These are phyloP conservation scores for Chrysotoxum bicinctum DNA, from an alignment of 2,888 invertebrate species.

Conservation along the genomic window DNA sequence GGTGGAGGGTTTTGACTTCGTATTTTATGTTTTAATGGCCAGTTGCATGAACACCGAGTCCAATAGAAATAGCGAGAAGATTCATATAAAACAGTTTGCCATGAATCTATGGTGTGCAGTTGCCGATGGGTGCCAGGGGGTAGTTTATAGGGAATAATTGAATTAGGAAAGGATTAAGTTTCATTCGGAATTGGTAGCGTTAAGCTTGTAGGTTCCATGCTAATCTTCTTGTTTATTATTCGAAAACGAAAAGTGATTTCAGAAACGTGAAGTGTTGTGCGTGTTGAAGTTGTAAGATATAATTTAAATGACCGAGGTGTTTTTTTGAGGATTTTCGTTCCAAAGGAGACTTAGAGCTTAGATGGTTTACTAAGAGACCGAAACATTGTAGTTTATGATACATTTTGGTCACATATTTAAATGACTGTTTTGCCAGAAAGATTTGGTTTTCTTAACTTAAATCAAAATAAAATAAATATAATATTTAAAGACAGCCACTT, in stretches of 20 bases:
- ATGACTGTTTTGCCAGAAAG: no score
- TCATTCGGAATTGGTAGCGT: not conserved
- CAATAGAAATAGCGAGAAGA: not conserved
- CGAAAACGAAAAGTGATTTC: not conserved
- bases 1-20: constrained; percentile 8
- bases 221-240: not conserved
- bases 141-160: constrained; percentile 59
- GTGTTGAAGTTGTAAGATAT: not conserved
- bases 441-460: no score
- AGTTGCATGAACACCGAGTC: constrained; percentile 17
- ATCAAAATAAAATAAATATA: no score
- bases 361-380: no score
- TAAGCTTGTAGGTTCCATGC: not conserved
- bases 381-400: no score
- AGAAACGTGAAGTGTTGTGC: not conserved
- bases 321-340: not conserved
- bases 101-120: not conserved
- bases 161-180: constrained; percentile 54
- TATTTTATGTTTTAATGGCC: constrained; percentile 40
- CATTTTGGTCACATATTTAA: no score
- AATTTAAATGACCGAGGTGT: not conserved
- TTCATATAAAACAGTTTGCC: constrained; percentile 24
- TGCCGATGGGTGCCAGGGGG: not conserved
- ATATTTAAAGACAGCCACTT: no score
- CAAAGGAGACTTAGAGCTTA: no score